phyloP scores from a whole-genome alignment of 2,113 vertebrate species.

The Lutjanus erythropterus region DNA sequence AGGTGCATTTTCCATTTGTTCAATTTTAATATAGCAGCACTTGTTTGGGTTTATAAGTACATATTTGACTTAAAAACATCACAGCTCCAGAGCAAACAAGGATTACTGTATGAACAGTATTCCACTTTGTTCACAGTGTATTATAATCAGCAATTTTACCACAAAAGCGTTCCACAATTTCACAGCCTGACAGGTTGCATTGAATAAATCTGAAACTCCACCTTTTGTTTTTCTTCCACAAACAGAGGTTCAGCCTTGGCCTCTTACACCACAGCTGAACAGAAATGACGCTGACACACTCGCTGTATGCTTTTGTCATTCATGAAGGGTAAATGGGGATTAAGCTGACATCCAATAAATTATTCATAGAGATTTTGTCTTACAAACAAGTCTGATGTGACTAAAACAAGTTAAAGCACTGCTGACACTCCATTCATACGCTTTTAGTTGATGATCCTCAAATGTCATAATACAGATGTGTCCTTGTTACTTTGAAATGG shows the following conservation, averaged over 20 bases:
- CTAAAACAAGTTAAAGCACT: slow-evolving; percentile 66
- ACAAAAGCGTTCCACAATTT: background rate
- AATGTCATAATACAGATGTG: slow-evolving; percentile 53
- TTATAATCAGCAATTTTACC: background rate
- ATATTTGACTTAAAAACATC: slow-evolving; percentile 1
- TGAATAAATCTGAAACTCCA: slow-evolving; percentile 10
- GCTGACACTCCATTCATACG: slow-evolving; percentile 22
- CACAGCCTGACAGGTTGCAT: background rate
- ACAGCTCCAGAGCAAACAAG: background rate
- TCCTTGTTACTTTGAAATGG: slow-evolving; percentile 65
- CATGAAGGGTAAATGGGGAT: slow-evolving; percentile 61
- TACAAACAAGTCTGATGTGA: slow-evolving; percentile 64
- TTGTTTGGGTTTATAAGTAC: background rate
- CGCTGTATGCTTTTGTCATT: slow-evolving; percentile 65
- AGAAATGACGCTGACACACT: slow-evolving; percentile 23
- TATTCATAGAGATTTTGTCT: slow-evolving; percentile 71
- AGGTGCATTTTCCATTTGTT: background rate
- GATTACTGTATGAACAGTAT: background rate
- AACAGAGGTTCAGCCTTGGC: slow-evolving; percentile 24
- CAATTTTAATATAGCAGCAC: background rate
- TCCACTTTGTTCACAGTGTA: background rate
- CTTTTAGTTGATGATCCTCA: slow-evolving; percentile 31
- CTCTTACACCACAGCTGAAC: slow-evolving; percentile 35
- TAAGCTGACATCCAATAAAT: slow-evolving; percentile 74
- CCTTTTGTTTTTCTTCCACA: slow-evolving; percentile 24